Conservation (phyloP, 2,113 vertebrate genomes). For the Pomatorhinus ruficollis region DNA sequence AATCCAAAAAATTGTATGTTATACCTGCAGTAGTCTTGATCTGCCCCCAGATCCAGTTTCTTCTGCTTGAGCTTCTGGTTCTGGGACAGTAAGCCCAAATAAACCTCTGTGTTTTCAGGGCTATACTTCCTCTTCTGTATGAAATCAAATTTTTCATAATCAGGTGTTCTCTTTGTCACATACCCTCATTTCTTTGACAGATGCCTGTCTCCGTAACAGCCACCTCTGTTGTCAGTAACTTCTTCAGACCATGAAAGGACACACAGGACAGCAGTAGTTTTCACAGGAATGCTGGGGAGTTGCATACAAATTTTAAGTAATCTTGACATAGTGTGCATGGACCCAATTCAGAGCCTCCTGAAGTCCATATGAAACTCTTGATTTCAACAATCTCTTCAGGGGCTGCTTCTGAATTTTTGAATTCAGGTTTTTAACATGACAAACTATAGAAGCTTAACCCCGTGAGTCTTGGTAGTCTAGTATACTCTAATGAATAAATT, state of each 20-base stretch:
- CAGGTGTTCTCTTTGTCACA: background rate
- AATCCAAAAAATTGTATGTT: background rate
- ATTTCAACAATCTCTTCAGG: background rate
- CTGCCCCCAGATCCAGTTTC: slow-evolving; percentile 8
- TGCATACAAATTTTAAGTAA: background rate
- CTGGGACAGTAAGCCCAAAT: background rate
- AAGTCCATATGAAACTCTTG: background rate
- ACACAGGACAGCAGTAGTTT: background rate
- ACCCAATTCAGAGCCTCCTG: background rate
- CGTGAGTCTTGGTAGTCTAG: background rate
- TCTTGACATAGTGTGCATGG: background rate
- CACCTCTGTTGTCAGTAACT: background rate
- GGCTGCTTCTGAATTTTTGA: background rate
- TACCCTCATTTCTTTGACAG: background rate
- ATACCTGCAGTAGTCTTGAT: background rate
- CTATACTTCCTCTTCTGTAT: background rate
- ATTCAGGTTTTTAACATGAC: background rate
- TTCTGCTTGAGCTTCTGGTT: background rate
- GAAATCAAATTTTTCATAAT: background rate
- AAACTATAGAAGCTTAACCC: background rate
- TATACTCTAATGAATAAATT: background rate
- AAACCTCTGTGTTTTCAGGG: background rate
- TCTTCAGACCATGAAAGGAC: background rate
- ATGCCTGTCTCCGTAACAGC: background rate
- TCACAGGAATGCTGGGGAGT: background rate